A percentile compares a stretch with the other conserved stretches of the same genome.
These are phyloP conservation scores for Lathronympha strigana DNA, from an alignment of 2,888 invertebrate genomes.

Conservation along the genomic window DNA sequence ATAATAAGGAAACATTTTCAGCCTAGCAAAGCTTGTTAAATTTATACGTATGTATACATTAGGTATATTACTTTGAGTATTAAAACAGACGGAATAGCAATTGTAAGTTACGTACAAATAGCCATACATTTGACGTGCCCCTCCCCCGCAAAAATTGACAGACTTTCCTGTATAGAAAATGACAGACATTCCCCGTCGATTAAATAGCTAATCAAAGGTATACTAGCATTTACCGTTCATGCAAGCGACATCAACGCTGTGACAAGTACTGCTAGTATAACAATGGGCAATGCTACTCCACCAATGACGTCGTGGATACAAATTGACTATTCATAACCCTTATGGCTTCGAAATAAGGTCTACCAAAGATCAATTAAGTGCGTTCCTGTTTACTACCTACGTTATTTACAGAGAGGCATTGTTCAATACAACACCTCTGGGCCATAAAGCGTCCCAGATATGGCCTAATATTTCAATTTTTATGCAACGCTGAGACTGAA, in stretches of 20 bases:
- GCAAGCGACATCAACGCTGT: conserved; percentile 9
- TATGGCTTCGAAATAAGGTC: background rate
- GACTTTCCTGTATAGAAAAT: too few relatives aligned
- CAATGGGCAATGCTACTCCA: conserved; percentile 48
- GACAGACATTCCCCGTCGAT: too few relatives aligned
- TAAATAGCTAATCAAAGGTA: too few relatives aligned
- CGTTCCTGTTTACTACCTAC: background rate
- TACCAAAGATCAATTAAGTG: background rate
- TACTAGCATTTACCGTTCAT: background rate
- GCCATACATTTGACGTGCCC: too few relatives aligned
- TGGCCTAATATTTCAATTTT: conserved; percentile 46
- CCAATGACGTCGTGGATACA: conserved; percentile 2
- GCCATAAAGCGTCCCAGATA: conserved; percentile 49
- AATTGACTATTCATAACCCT: background rate
- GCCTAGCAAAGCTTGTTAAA: too few relatives aligned
- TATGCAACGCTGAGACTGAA: conserved; percentile 45
- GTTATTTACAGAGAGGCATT: conserved; percentile 50
- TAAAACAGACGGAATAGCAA: too few relatives aligned
- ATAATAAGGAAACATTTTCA: too few relatives aligned
- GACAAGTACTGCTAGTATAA: conserved; percentile 35
- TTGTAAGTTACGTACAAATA: too few relatives aligned
- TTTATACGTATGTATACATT: too few relatives aligned
- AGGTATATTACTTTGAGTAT: too few relatives aligned
- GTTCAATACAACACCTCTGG: conserved; percentile 51
- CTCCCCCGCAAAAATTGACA: too few relatives aligned